Conservation (phyloP, 2,797 vertebrate species). For the Ficedula albicollis region DNA sequence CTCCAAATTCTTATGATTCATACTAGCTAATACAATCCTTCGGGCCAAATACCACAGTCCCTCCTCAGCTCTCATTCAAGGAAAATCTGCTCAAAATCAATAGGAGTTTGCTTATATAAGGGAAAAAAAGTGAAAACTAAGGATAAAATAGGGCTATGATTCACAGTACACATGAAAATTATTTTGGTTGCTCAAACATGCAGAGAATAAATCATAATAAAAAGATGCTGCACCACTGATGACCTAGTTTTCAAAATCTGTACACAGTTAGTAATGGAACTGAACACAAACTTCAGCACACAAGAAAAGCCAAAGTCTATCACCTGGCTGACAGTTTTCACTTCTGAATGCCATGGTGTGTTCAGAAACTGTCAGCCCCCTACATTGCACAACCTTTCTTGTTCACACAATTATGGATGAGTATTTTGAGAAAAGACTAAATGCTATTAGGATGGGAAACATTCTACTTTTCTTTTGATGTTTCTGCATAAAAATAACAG, state of each 20-base stretch:
- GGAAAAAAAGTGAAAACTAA: constrained; percentile 21
- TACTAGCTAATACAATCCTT: constrained; percentile 7
- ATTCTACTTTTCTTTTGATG: not conserved
- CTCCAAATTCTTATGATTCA: constrained; percentile 41
- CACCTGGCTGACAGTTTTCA: not conserved
- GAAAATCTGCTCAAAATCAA: constrained; percentile 33
- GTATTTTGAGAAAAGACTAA: not conserved
- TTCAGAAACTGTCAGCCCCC: not conserved
- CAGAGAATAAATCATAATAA: not conserved
- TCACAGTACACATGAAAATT: not conserved
- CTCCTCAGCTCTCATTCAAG: constrained; percentile 43
- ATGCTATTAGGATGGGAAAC: not conserved
- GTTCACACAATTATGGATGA: not conserved
- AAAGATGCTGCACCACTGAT: not conserved
- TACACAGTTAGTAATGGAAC: not conserved
- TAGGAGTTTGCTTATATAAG: constrained; percentile 30
- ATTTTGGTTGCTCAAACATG: not conserved
- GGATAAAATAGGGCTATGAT: constrained; percentile 22
- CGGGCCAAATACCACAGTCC: constrained; percentile 11
- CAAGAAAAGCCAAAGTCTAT: not conserved
- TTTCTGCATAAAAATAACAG: not conserved
- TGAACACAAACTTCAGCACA: not conserved
- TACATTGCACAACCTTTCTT: not conserved
- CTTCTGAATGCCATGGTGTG: not conserved
- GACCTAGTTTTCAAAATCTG: not conserved